These are phyloP conservation scores for Dasyurus viverrinus DNA, from an alignment of 2,113 vertebrate genomes.

Conservation along the genomic window DNA sequence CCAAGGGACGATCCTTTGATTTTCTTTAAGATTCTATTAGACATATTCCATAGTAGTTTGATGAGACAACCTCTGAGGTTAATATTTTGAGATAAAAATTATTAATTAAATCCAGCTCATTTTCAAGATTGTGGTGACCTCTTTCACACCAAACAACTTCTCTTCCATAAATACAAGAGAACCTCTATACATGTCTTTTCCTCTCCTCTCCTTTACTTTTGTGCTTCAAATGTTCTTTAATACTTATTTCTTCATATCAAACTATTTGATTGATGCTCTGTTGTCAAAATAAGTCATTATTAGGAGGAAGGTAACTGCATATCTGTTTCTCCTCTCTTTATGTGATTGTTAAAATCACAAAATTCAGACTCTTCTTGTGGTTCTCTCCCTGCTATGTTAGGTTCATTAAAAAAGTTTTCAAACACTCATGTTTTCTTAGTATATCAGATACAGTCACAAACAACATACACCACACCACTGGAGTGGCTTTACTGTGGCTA, in stretches of 20 bases:
- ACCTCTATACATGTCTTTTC: background rate
- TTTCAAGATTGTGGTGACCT: background rate
- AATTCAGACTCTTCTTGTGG: background rate
- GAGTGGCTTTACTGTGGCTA: conserved; percentile 31
- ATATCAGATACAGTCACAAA: background rate
- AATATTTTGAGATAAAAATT: background rate
- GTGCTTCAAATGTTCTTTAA: background rate
- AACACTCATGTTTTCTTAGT: conserved; percentile 16
- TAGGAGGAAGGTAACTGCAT: background rate
- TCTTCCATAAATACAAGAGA: background rate
- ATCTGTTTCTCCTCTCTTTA: background rate
- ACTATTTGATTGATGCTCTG: background rate
- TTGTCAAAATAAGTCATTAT: background rate
- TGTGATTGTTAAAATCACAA: background rate
- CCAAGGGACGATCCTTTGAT: background rate
- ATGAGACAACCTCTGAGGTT: background rate
- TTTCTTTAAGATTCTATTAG: conserved; percentile 4
- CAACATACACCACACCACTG: background rate
- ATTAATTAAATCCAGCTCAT: background rate
- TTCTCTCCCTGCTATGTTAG: background rate
- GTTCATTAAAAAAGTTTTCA: conserved; percentile 9
- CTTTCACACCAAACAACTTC: background rate
- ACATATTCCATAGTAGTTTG: background rate
- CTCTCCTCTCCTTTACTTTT: background rate
- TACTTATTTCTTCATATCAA: background rate